Evolutionary conservation across 1,140 invertebrate species (phyloP), one percentile per base, ranked within the genome.

Genomic region (Ephestia elutella): DNA sequence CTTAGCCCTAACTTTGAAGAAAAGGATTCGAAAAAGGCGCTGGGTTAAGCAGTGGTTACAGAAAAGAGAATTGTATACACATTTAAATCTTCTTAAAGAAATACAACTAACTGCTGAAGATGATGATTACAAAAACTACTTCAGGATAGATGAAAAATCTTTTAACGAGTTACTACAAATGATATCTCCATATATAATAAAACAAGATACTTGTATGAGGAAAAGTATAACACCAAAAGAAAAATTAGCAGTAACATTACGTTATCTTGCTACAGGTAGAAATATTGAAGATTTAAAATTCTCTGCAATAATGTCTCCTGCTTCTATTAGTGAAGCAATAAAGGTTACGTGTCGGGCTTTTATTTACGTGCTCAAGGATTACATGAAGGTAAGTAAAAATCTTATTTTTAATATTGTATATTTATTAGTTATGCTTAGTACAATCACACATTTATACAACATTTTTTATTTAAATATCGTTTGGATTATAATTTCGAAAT

Each of bases 331-430:
- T 51, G n/a, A 51, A 19, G 8, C 59, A 20, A 66, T 62, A 0
- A 64, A 66, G 15, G 63, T 11, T 35, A 66, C 56, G 11, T 64
- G 53, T 32, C 61, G 56, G 18, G 62, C 51, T 28, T 66, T 63
- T 60, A 57, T 66, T 49, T 58, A 20, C 57, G 15, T 11, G 17
- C 64, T 50, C 64, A 28, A 21, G 21, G 1, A 59, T 62, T 54
- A 59, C 19, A 49, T 65, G 44, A 32, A 54, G 48, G 44, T 49
- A 2, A 55, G 13, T 55, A 58, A 30, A n/a, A n/a, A n/a, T n/a
- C n/a, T n/a, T n/a, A n/a, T n/a, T n/a, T n/a, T n/a, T n/a, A n/a
- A n/a, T n/a, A n/a, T n/a, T n/a, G n/a, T n/a, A n/a, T n/a, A n/a
- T n/a, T n/a, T n/a, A n/a, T n/a, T n/a, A n/a, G n/a, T n/a, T n/a